Conservation (phyloP, 2,888 invertebrate species). For the Phaonia tiefii region DNA sequence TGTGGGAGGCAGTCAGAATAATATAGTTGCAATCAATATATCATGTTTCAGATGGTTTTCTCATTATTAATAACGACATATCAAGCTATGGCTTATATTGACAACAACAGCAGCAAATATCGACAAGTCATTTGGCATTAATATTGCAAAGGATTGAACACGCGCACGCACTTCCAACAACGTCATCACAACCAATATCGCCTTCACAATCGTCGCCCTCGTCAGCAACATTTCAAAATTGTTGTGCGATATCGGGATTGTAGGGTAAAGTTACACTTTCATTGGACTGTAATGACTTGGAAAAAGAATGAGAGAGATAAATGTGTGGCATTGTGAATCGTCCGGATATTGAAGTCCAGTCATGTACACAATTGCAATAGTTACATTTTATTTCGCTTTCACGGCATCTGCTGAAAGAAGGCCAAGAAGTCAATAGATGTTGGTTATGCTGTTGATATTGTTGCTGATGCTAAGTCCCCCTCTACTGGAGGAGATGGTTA, state of each 20-base stretch:
- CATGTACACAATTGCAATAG: constrained; percentile 31
- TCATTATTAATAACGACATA: constrained; percentile 13
- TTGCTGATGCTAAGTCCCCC: neutral
- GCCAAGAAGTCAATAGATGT: neutral
- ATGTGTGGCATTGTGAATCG: neutral
- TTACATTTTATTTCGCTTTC: constrained; percentile 24
- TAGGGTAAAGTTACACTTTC: neutral
- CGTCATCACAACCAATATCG: too few relatives aligned
- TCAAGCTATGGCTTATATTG: neutral
- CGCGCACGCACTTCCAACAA: neutral
- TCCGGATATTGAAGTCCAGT: constrained; percentile 21
- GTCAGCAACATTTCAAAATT: neutral
- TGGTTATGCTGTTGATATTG: constrained; percentile 1
- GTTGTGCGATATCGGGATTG: too few relatives aligned
- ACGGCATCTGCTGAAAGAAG: neutral
- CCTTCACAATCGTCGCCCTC: too few relatives aligned
- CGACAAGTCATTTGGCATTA: constrained; percentile 20
- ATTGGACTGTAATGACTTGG: neutral
- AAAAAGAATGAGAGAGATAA: neutral
- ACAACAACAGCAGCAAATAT: neutral
- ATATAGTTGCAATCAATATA: neutral
- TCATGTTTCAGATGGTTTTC: neutral
- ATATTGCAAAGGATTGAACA: constrained; percentile 32
- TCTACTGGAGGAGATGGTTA: neutral
- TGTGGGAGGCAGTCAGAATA: too few relatives aligned